Base-by-base conservation (phyloP, 2,888 invertebrate genomes). In the Tupiocoris notatus region DNA sequence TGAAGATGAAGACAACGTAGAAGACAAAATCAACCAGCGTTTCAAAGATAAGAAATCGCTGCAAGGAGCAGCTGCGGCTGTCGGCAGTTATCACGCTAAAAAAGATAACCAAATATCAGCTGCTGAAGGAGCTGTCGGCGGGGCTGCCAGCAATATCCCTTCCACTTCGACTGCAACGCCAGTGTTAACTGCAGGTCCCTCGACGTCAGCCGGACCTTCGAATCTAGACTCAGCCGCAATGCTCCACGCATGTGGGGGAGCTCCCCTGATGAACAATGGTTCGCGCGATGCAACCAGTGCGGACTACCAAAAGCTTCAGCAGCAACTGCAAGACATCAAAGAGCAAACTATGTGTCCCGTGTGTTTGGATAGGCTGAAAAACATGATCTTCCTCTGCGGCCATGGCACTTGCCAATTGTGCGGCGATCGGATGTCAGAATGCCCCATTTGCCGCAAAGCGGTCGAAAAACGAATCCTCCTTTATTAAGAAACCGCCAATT, bases 331-430 rank as follows among this genome's bases (percentile, higher is more conserved):
- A 85, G 98, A 98, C 84, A 97, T 98, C 82, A 97, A 96, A 84
- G 97, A 98, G 85, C 96, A 96, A 90, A 75, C 66, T 1, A 96
- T 96, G 93, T 98, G 98, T 83, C 98, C 98, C 2, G 96, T 98
- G 79, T 98, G 98, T 85, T 88, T 98, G 87, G 98, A 98, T 86
- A 92, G 97, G 39, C 87, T 97, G 82, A 98, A 97, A 87, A 98
- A 98, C 86, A 97, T 98, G 96, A 96, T 97, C 81, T 98, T 97
- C 87, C 88, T 97, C 62, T 98, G 98, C 85, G 98, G 98, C 3
- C 98, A 98, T 85, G 98, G 97, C 80, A 93, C 96, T 79, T 98
- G 98, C 84, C 98, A 98, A 86, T 95, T 96, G 93, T 98, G 98
- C 85, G 97, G 98, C 25, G 98, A 98, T 87, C 92, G 96, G 82